A percentile compares a stretch with the other conserved stretches of the same genome.
Evolutionary conservation across 1,140 invertebrate species (phyloP).

Genomic region (Drosophila novamexicana): DNA sequence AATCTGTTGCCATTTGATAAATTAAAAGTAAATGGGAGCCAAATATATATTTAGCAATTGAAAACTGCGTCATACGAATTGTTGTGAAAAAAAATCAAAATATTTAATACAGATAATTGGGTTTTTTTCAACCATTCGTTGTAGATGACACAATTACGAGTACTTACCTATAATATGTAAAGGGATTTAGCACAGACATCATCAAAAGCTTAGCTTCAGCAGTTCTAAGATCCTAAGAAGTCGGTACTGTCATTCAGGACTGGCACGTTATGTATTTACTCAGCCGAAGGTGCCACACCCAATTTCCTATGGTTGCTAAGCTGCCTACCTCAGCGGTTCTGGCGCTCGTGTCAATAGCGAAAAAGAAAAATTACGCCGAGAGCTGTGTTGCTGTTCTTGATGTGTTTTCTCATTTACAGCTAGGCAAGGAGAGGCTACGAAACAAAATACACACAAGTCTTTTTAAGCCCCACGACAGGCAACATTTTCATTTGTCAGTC

Average conservation of each 20-base stretch:
- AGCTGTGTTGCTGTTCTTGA: background rate
- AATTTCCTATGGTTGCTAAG: slow-evolving; percentile 2
- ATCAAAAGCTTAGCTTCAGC: background rate
- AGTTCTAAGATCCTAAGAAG: slow-evolving; percentile 1
- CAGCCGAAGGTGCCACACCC: background rate
- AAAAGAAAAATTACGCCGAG: slow-evolving; percentile 18
- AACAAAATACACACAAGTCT: slow-evolving; percentile 21
- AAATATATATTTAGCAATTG: too few species aligned
- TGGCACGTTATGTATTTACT: background rate
- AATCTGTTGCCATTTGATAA: too few species aligned
- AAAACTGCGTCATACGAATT: too few species aligned
- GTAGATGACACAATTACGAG: background rate
- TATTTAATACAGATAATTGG: background rate
- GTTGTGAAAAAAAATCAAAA: too few species aligned
- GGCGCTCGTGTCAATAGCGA: background rate
- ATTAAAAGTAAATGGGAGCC: too few species aligned
- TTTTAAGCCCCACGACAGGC: slow-evolving; percentile 38
- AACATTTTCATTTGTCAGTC: slow-evolving; percentile 40
- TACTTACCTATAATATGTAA: background rate
- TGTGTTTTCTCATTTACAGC: background rate
- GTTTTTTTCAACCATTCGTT: background rate
- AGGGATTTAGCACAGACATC: background rate
- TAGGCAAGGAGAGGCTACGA: background rate
- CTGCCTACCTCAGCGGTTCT: background rate
- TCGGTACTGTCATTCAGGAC: background rate